Conservation (phyloP, 2,888 invertebrate genomes). For the Limnephilus rhombicus region DNA sequence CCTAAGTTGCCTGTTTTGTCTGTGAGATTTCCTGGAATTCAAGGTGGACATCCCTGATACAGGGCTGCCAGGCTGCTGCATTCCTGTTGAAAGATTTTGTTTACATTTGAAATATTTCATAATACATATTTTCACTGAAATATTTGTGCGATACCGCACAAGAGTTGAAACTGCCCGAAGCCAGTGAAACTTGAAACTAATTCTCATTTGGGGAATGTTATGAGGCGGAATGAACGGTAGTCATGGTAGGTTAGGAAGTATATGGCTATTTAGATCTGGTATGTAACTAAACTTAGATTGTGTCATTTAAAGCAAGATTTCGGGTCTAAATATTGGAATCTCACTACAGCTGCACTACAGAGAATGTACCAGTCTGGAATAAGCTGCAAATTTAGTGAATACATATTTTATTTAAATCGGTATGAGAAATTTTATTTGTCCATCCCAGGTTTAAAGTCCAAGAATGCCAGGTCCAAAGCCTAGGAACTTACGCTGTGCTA, state of each 20-base stretch:
- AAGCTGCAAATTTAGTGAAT: too few species aligned
- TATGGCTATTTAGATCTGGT: background rate
- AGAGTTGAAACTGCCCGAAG: background rate
- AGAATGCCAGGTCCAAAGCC: too few species aligned
- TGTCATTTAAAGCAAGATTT: too few species aligned
- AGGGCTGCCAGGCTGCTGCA: conserved; percentile 67
- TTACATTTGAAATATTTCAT: background rate
- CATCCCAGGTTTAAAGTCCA: too few species aligned
- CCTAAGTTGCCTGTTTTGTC: conserved; percentile 72
- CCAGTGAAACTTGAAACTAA: background rate
- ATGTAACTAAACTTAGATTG: background rate
- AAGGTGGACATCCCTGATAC: conserved; percentile 76
- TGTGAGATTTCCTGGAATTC: conserved; percentile 73
- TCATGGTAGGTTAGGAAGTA: background rate
- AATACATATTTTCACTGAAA: background rate
- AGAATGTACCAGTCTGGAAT: too few species aligned
- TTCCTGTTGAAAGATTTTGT: background rate
- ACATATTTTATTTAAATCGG: too few species aligned
- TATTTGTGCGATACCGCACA: background rate
- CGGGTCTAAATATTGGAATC: too few species aligned
- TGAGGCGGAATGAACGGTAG: background rate
- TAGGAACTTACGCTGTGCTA: too few species aligned
- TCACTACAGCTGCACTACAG: too few species aligned
- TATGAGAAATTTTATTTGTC: too few species aligned
- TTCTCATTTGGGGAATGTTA: background rate